Percentiles rank a stretch among this genome's conserved stretches.
phyloP scores from a whole-genome alignment of 2,113 vertebrate genomes.

The Takifugu flavidus region DNA sequence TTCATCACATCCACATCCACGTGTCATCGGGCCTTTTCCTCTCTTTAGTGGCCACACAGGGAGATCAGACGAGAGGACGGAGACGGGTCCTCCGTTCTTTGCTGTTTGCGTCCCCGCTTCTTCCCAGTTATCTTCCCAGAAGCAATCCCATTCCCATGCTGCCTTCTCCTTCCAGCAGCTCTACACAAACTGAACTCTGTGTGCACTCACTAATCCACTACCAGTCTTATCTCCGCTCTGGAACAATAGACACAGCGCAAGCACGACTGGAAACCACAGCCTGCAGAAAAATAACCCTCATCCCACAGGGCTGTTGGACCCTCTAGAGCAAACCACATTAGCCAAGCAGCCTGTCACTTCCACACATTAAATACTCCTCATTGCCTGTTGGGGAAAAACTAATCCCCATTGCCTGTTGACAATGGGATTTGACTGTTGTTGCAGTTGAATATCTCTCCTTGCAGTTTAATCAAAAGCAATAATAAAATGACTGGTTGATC shows the following conservation, averaged over 20 bases:
- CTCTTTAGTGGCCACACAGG: constrained; percentile 41
- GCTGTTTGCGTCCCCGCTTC: constrained; percentile 20
- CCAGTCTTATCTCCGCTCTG: constrained; percentile 54
- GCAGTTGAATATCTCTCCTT: constrained; percentile 40
- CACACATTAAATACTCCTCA: constrained; percentile 41
- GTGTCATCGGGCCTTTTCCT: constrained; percentile 37
- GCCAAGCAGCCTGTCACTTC: constrained; percentile 49
- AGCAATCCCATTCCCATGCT: constrained; percentile 38
- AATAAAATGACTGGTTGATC: constrained; percentile 36
- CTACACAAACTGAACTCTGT: constrained; percentile 63
- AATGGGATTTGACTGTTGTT: constrained; percentile 26
- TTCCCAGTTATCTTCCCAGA: constrained; percentile 30
- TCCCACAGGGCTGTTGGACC: constrained; percentile 44
- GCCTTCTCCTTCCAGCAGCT: constrained; percentile 32
- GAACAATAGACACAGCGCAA: constrained; percentile 63
- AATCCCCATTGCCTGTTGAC: constrained; percentile 19
- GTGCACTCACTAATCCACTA: constrained; percentile 64
- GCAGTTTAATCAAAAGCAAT: constrained; percentile 8
- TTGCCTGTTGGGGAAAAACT: constrained; percentile 14
- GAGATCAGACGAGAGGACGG: constrained; percentile 42
- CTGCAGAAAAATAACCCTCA: constrained; percentile 48
- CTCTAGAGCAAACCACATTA: constrained; percentile 26
- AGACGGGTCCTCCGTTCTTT: background rate
- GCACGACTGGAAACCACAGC: constrained; percentile 35
- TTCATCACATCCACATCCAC: constrained; percentile 66